These are phyloP conservation scores for Lathamus discolor DNA, from an alignment of 2,113 vertebrate genomes.

Conservation along the genomic window DNA sequence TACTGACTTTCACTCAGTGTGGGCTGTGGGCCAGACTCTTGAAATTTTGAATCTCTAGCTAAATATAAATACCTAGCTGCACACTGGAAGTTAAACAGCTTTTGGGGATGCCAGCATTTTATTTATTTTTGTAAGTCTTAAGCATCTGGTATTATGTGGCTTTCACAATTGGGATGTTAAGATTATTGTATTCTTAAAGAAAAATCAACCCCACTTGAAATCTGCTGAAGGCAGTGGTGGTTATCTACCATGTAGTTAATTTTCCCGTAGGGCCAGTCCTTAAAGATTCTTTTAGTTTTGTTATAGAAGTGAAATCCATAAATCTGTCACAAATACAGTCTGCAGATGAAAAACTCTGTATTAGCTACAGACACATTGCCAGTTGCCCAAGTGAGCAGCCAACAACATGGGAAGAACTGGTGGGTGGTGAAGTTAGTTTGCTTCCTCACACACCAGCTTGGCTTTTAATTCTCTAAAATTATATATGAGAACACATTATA, in stretches of 20 bases:
- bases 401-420: background rate
- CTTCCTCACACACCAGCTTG: background rate
- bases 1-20: background rate
- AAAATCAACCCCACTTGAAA: background rate
- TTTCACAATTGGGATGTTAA: background rate
- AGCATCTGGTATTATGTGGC: background rate
- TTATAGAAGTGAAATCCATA: background rate
- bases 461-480: conserved; percentile 18
- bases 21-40: background rate
- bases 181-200: background rate
- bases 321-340: background rate
- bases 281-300: background rate
- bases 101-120: background rate
- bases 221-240: background rate
- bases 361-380: background rate
- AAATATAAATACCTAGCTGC: background rate
- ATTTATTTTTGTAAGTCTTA: background rate
- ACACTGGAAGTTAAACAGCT: background rate
- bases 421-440: background rate
- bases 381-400: background rate
- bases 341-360: background rate
- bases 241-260: background rate
- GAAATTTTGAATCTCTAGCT: background rate
- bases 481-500: background rate
- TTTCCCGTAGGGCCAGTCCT: background rate